Conservation (phyloP, 2,113 vertebrate genomes). For the Phaethornis superciliosus region DNA sequence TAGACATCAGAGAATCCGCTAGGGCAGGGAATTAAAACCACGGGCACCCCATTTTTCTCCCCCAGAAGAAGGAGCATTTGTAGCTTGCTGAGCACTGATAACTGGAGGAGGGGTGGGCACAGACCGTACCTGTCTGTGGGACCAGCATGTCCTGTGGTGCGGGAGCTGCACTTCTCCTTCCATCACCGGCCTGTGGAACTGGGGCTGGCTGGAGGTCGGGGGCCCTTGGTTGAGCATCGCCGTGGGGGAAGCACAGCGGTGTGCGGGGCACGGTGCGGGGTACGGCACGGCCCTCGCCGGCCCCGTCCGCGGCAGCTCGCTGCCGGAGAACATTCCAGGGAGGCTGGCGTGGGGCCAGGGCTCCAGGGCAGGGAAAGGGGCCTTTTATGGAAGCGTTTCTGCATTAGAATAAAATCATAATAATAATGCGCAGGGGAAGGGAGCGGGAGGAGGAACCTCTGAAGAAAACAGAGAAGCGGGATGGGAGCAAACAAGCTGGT, state of each 20-base stretch:
- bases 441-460: constrained; percentile 11
- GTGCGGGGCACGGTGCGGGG: not conserved
- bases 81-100: not conserved
- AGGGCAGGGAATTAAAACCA: not conserved
- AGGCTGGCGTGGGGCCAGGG: constrained; percentile 58
- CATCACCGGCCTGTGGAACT: not conserved
- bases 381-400: constrained; percentile 76
- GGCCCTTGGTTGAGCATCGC: not conserved
- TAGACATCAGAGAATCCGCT: not conserved
- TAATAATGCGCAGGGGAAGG: constrained; percentile 58
- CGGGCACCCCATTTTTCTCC: not conserved
- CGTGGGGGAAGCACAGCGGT: rapidly evolving
- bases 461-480: constrained; percentile 32
- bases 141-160: rapidly evolving
- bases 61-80: not conserved
- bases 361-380: constrained; percentile 70
- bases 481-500: not conserved
- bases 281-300: not conserved
- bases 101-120: not conserved
- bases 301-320: not conserved
- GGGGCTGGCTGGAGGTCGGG: not conserved
- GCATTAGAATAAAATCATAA: constrained; percentile 71
- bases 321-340: constrained; percentile 74
- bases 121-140: not conserved
- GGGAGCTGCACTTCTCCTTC: not conserved